Percentiles rank a stretch among this genome's conserved stretches.
Evolutionary conservation across 2,888 invertebrate species (phyloP).

Genomic region (Scrobipalpa costella): DNA sequence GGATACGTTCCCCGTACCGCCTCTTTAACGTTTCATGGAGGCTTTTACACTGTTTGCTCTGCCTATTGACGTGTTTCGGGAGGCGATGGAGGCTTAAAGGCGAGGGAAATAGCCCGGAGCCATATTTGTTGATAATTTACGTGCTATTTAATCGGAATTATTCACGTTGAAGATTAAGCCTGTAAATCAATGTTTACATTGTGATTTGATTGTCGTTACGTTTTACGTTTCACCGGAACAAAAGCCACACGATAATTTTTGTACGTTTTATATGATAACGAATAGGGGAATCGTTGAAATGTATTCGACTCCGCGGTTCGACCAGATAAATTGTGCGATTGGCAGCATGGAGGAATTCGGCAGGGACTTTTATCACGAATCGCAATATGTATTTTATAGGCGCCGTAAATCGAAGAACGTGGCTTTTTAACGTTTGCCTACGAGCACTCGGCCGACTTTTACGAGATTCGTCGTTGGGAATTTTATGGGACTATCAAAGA

Average conservation of each 20-base stretch:
- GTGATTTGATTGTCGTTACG: slow-evolving; percentile 19
- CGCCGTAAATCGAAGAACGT: slow-evolving; percentile 74
- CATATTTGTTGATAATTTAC: slow-evolving; percentile 34
- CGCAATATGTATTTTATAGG: slow-evolving; percentile 80
- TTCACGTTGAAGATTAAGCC: slow-evolving; percentile 32
- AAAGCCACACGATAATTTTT: slow-evolving; percentile 15
- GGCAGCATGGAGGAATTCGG: slow-evolving; percentile 65
- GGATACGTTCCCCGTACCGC: slow-evolving; percentile 49
- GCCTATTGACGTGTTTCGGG: slow-evolving; percentile 32
- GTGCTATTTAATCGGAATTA: slow-evolving; percentile 34
- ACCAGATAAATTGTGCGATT: slow-evolving; percentile 63
- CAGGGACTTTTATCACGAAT: slow-evolving; percentile 74
- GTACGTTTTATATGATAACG: slow-evolving; percentile 3
- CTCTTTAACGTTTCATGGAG: slow-evolving; percentile 45
- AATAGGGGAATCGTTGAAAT: slow-evolving; percentile 26
- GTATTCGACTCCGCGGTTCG: slow-evolving; percentile 33
- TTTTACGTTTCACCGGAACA: slow-evolving; percentile 8
- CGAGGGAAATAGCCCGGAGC: slow-evolving; percentile 27
- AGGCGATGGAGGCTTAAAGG: slow-evolving; percentile 33
- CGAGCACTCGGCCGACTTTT: slow-evolving; percentile 71
- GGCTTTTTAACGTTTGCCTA: slow-evolving; percentile 77
- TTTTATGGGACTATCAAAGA: slow-evolving; percentile 64
- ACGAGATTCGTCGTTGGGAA: slow-evolving; percentile 69
- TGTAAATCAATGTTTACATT: slow-evolving; percentile 27
- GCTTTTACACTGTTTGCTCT: slow-evolving; percentile 38